These are phyloP conservation scores for Ylistrum balloti DNA, from an alignment of 1,140 invertebrate species.

Conservation along the genomic window DNA sequence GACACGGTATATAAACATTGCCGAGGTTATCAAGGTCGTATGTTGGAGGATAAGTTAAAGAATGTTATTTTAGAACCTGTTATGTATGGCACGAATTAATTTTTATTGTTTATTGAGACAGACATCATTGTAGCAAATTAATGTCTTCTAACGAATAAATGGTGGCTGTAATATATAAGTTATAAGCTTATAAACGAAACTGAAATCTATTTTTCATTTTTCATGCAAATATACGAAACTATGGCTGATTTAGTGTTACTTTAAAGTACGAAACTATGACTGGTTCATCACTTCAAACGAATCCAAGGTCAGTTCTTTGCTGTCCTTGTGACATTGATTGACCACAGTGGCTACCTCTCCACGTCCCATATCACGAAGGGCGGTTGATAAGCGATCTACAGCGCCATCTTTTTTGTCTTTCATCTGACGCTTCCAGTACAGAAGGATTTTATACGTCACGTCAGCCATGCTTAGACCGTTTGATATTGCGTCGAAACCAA, in stretches of 20 bases:
- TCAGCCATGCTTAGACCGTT: constrained; percentile 78
- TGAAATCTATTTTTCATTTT: background rate
- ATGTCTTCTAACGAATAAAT: background rate
- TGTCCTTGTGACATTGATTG: constrained; percentile 70
- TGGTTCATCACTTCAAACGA: constrained; percentile 41
- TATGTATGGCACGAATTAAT: background rate
- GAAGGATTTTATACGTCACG: constrained; percentile 81
- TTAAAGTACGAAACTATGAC: background rate
- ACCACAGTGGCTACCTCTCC: constrained; percentile 74
- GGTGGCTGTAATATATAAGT: background rate
- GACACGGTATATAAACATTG: too few relatives aligned
- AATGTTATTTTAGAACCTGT: too few relatives aligned
- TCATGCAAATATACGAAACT: too few relatives aligned
- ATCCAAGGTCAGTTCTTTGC: constrained; percentile 76
- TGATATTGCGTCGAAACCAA: constrained; percentile 81
- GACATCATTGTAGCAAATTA: background rate
- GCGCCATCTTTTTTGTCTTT: constrained; percentile 76
- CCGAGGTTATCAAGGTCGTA: too few relatives aligned
- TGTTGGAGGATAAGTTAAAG: too few relatives aligned
- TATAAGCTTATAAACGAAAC: background rate
- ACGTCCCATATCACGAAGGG: constrained; percentile 76
- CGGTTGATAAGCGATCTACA: constrained; percentile 71
- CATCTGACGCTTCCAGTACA: constrained; percentile 80
- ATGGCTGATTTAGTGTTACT: background rate
- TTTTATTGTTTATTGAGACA: background rate